Evolutionary conservation across 2,113 vertebrate genomes (phyloP).

Genomic region (Tapirus terrestris): DNA sequence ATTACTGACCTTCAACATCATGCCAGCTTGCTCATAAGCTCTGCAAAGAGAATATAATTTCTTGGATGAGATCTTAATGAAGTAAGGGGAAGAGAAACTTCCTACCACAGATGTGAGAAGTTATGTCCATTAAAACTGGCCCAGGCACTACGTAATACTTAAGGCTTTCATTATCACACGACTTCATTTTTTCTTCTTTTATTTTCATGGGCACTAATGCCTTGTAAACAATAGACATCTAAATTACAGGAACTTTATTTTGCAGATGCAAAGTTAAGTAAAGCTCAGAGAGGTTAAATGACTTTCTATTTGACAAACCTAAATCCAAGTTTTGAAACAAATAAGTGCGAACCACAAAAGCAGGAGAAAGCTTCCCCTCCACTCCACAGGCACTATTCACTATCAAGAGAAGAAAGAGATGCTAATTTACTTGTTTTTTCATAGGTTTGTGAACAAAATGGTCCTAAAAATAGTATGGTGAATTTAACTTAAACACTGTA

Average conservation of each 20-base stretch:
- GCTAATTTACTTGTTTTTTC: background rate
- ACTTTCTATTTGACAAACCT: background rate
- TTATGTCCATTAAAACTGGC: background rate
- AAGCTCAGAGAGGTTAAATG: slow-evolving; percentile 33
- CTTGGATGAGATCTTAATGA: slow-evolving; percentile 25
- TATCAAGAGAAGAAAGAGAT: background rate
- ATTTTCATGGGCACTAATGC: background rate
- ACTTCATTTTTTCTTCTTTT: background rate
- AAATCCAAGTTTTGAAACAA: slow-evolving; percentile 48
- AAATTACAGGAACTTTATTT: slow-evolving; percentile 11
- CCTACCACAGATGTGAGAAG: background rate
- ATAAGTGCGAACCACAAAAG: background rate
- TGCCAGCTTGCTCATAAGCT: slow-evolving; percentile 97
- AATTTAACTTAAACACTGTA: slow-evolving; percentile 1
- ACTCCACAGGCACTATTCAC: background rate
- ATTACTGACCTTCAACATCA: slow-evolving; percentile 97
- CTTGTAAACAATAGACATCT: background rate
- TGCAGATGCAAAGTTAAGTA: slow-evolving; percentile 43
- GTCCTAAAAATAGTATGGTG: background rate
- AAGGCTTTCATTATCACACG: background rate
- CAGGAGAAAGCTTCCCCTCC: background rate
- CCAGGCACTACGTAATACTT: background rate
- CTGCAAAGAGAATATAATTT: slow-evolving; percentile 84
- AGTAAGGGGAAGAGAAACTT: background rate
- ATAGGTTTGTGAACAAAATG: slow-evolving; percentile 10